Percentiles rank a stretch among this genome's conserved stretches.
Conservation (phyloP, 2,113 vertebrate species). For the Odobenus rosmarus region DNA sequence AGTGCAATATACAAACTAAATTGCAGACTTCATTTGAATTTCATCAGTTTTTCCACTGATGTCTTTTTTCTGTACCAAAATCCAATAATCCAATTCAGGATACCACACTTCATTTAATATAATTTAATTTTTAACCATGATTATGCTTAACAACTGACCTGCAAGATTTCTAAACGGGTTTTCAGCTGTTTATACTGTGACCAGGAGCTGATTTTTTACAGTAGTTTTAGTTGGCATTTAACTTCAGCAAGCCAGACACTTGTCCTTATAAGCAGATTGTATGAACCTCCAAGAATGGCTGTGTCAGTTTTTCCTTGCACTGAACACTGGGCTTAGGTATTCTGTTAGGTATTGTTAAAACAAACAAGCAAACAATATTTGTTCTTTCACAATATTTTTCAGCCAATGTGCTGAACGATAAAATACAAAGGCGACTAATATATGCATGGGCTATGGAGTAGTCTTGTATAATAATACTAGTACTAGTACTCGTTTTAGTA, state of each 20-base stretch:
- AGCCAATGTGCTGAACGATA: not conserved
- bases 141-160: not conserved
- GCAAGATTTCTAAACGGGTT: not conserved
- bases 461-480: not conserved
- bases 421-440: not conserved
- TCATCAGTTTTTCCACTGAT: not conserved
- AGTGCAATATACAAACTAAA: not conserved
- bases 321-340: not conserved
- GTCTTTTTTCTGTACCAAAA: not conserved
- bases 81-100: not conserved
- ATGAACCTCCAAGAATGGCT: not conserved
- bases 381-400: not conserved
- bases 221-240: not conserved
- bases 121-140: not conserved
- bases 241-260: not conserved
- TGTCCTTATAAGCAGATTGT: not conserved
- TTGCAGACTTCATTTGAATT: not conserved
- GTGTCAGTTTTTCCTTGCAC: not conserved
- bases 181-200: not conserved
- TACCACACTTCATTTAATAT: not conserved
- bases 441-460: not conserved
- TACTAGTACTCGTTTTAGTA: not conserved
- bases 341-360: not conserved
- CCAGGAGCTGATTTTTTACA: not conserved
- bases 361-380: not conserved